Base-by-base conservation (phyloP, 1,140 invertebrate species). In the Elysia chlorotica region DNA sequence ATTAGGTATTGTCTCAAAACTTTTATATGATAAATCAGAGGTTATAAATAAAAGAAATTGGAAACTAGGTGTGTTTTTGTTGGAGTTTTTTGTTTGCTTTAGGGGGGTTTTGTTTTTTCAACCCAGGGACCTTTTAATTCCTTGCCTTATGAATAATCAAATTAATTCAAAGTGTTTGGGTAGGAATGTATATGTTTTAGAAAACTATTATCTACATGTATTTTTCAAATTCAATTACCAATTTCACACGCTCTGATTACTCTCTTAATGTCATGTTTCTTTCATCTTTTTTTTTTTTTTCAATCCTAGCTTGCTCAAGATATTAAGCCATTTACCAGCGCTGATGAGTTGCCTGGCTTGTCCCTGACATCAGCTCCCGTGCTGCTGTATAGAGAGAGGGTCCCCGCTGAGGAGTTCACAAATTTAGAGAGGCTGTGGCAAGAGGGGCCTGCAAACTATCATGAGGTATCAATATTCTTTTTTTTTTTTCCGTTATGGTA, bases 301-400 rank as follows among this genome's bases (percentile, higher is more conserved):
- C 28, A 41, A 10, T 23, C 5, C 48, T 6, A 73, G 61, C 33
- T 73, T 2, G 61, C 23, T 30, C 41, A 61, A 21, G 69, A 71
- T 31, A 38, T 71, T 33, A 4, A 48, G 6, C 53, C 69, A n/a
- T 62, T 63, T 59, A 61, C 38, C 28, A 3, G 37, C 19, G n/a
- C 31, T 48, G 59, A 63, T 63, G 69, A 71, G 57, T 59, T 62
- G 0, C 31, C 57, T 23, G 33, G 10, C 38, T n/a, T 62, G 30
- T 35, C 23, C 17, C 38, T 63, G 36, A 62, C 69, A 3, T 71
- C 59, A 37, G 69, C 69, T n/a, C 69, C 69, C 3, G 28, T 71
- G 19, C 33, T 4, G 25, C 33, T 71, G 53, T 71, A 62, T 38
- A 62, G 33, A 53, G 69, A 71, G 30, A 28, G 23, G 23, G 69